Percentiles rank a stretch among this genome's conserved stretches.
These are phyloP conservation scores for Ochropacha duplaris DNA, from an alignment of 2,888 invertebrate genomes.

Conservation along the genomic window DNA sequence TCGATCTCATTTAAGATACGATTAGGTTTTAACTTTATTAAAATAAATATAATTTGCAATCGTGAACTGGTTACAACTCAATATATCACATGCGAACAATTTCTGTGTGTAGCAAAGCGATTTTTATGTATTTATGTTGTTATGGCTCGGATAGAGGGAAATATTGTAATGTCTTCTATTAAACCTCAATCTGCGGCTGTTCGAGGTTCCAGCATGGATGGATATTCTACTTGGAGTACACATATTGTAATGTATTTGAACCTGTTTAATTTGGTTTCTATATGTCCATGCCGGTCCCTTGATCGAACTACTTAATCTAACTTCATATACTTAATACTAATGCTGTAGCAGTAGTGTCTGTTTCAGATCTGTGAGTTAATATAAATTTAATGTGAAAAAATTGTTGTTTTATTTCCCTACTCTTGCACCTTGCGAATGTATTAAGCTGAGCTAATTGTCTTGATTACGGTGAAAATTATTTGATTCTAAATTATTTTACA, in stretches of 20 bases:
- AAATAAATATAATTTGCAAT: background rate
- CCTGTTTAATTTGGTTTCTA: background rate
- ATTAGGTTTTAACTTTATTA: background rate
- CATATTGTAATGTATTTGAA: background rate
- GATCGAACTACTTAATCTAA: constrained; percentile 10
- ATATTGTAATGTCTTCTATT: background rate
- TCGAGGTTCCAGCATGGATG: background rate
- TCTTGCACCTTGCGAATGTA: constrained; percentile 49
- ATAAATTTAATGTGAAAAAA: constrained; percentile 79
- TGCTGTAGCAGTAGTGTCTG: constrained; percentile 59
- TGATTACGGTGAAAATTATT: background rate
- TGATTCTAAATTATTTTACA: background rate
- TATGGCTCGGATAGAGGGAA: background rate
- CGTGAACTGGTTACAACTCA: background rate
- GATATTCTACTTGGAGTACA: background rate
- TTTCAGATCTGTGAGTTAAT: constrained; percentile 79
- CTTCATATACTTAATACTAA: constrained; percentile 21
- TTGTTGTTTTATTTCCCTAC: constrained; percentile 73
- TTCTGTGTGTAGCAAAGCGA: constrained; percentile 4
- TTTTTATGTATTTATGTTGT: background rate
- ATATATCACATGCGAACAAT: background rate
- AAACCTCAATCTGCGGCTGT: background rate
- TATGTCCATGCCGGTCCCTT: background rate
- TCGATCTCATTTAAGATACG: background rate
- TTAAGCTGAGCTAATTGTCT: constrained; percentile 3